Percentiles rank a stretch among this genome's conserved stretches.
Evolutionary conservation across 2,888 invertebrate genomes (phyloP).

Genomic region (Ligdia adustata): DNA sequence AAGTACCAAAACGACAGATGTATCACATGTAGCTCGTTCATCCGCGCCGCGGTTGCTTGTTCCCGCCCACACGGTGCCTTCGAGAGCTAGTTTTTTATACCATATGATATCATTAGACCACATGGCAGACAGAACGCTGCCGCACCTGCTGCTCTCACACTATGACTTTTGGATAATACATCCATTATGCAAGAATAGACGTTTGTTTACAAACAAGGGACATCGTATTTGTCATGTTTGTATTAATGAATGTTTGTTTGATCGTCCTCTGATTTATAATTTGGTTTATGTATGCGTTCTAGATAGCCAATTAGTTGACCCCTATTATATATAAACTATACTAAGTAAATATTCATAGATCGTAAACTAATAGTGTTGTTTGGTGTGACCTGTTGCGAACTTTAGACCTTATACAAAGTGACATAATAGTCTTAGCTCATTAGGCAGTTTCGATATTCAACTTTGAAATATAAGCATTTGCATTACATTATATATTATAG

Average conservation of each 20-base stretch:
- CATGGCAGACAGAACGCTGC: constrained; percentile 11
- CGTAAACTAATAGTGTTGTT: constrained; percentile 14
- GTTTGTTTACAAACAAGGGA: constrained; percentile 8
- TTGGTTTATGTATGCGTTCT: too few relatives aligned
- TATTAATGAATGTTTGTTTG: background rate
- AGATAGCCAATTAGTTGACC: constrained; percentile 2
- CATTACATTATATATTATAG: too few relatives aligned
- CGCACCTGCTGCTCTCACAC: constrained; percentile 18
- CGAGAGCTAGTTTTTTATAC: constrained; percentile 12
- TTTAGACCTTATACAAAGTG: constrained; percentile 17
- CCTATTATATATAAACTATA: background rate
- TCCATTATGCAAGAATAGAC: constrained; percentile 1
- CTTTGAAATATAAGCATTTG: too few relatives aligned
- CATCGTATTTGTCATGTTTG: background rate
- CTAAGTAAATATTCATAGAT: constrained; percentile 18
- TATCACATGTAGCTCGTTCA: too few relatives aligned
- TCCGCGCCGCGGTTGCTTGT: too few relatives aligned
- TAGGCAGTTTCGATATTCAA: too few relatives aligned
- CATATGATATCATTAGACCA: constrained; percentile 30
- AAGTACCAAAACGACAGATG: too few relatives aligned
- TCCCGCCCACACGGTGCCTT: constrained; percentile 18
- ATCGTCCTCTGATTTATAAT: background rate
- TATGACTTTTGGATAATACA: background rate
- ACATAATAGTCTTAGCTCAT: constrained; percentile 13
- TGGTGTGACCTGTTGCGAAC: constrained; percentile 16